Evolutionary conservation across 2,797 vertebrate species (phyloP).

Genomic region (Graptemys geographica): DNA sequence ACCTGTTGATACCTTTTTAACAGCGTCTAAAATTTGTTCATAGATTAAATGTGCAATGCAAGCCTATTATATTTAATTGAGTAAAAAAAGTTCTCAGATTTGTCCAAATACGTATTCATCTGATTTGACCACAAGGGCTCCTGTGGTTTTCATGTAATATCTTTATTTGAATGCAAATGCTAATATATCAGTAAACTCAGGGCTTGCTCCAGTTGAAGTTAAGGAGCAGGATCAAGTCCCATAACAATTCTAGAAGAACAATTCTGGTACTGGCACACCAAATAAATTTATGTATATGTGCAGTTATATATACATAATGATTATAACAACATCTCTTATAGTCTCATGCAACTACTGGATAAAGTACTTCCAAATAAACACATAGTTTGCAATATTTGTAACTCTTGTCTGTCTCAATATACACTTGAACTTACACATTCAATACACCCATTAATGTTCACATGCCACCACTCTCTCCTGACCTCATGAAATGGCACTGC

Average conservation of each 20-base stretch:
- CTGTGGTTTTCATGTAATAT: neutral
- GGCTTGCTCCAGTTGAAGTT: neutral
- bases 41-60: neutral
- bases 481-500: neutral
- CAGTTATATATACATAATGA: neutral
- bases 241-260: neutral
- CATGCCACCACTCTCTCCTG: neutral
- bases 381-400: neutral
- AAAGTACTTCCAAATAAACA: neutral
- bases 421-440: neutral
- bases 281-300: neutral
- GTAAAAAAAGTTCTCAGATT: neutral
- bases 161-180: neutral
- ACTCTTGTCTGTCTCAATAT: neutral
- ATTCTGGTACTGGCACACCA: neutral
- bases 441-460: neutral
- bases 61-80: neutral
- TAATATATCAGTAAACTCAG: neutral
- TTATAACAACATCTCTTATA: constrained; percentile 3
- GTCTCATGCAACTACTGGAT: neutral
- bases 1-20: neutral
- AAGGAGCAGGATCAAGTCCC: neutral
- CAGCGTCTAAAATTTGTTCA: neutral
- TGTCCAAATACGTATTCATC: neutral
- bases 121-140: neutral